A percentile compares a stretch with the other conserved stretches of the same genome.
phyloP scores from a whole-genome alignment of 92 coral and sea anemone species.

The Epizoanthus fatuus region DNA sequence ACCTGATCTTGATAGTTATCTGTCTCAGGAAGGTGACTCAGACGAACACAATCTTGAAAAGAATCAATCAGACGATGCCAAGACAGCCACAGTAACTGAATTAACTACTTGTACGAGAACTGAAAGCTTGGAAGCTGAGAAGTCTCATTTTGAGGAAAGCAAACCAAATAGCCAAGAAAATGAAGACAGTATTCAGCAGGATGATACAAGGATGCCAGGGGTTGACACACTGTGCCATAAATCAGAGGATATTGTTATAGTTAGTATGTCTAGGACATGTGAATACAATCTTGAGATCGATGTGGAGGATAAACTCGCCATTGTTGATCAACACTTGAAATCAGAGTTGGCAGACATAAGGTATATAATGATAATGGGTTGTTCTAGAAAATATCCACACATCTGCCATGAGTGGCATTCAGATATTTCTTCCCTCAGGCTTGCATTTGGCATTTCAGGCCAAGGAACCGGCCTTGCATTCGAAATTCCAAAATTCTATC shows the following conservation, averaged over 20 bases:
- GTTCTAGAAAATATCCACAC: no score
- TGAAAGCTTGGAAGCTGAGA: not conserved
- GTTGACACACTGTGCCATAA: not conserved
- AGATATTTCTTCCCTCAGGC: no score
- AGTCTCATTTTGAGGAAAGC: not conserved
- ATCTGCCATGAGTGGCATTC: no score
- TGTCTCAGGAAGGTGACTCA: not conserved
- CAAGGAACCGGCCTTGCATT: no score
- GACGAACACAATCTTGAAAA: not conserved
- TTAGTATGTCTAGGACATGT: not conserved
- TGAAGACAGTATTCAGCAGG: not conserved
- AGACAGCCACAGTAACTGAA: not conserved
- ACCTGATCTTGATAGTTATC: not conserved
- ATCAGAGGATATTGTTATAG: not conserved
- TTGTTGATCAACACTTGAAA: constrained; percentile 63
- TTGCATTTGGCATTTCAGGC: no score
- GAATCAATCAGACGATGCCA: not conserved
- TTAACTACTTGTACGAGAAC: not conserved
- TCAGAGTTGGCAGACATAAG: constrained; percentile 63
- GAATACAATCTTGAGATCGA: constrained; percentile 37
- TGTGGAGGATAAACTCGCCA: constrained; percentile 56
- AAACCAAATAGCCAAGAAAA: not conserved
- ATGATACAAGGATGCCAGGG: not conserved
- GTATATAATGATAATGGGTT: constrained; percentile 15
- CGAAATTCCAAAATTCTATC: no score